phyloP scores from a whole-genome alignment of 64 coral and sea anemone species.

The Acropora tenuis region DNA sequence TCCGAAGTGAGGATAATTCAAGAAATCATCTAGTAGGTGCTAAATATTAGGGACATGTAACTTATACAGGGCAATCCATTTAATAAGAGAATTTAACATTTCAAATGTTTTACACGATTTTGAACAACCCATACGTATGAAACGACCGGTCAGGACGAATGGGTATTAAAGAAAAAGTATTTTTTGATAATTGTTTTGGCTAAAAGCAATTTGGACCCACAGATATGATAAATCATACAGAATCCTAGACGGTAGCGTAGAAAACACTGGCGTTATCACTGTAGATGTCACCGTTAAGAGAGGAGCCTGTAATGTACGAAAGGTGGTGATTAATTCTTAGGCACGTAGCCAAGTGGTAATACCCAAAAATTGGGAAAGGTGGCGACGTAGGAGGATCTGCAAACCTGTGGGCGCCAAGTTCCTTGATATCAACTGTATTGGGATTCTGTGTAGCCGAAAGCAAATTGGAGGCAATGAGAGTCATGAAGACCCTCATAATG shows the following conservation, averaged over 20 bases:
- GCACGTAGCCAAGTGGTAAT: slow-evolving; percentile 13
- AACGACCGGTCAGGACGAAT: too few species aligned
- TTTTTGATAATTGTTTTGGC: slow-evolving; percentile 55
- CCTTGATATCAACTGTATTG: too few species aligned
- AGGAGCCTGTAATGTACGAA: slow-evolving; percentile 24
- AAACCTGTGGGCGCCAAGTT: too few species aligned
- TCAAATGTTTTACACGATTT: slow-evolving; percentile 50
- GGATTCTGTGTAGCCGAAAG: slow-evolving; percentile 49
- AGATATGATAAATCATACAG: slow-evolving; percentile 11
- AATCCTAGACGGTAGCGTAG: slow-evolving; percentile 23
- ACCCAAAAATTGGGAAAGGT: too few species aligned
- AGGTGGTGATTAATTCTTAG: slow-evolving; percentile 25
- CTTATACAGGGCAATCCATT: too few species aligned
- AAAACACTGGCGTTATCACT: slow-evolving; percentile 8
- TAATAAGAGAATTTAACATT: background rate
- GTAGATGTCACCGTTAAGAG: slow-evolving; percentile 24
- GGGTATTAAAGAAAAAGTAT: background rate
- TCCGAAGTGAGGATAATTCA: background rate
- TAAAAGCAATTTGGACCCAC: slow-evolving; percentile 39
- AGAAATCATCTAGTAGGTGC: background rate
- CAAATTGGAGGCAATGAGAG: slow-evolving; percentile 25
- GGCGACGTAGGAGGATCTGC: too few species aligned
- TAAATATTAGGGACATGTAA: background rate
- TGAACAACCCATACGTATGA: slow-evolving; percentile 15
- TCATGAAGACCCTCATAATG: slow-evolving; percentile 41